Conservation (phyloP, 2,888 invertebrate genomes). For the Cremastinae sp. region DNA sequence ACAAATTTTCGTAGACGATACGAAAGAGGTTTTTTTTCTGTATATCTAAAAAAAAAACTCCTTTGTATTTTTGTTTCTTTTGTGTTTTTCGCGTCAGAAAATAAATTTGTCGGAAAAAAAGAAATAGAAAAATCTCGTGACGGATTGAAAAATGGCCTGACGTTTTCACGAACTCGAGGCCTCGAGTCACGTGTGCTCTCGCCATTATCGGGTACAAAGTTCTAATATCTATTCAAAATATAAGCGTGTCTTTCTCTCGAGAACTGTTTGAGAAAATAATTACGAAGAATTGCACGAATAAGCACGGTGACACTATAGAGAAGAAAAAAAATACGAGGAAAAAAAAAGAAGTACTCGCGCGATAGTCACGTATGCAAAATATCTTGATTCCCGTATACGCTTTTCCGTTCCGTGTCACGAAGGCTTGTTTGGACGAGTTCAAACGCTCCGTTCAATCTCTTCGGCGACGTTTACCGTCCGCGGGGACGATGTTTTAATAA, state of each 20-base stretch:
- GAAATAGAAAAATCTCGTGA: too few species aligned
- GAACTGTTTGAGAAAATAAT: conserved; percentile 48
- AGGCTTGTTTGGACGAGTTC: not conserved
- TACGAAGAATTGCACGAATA: conserved; percentile 38
- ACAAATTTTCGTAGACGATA: too few species aligned
- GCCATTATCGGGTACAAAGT: conserved; percentile 36
- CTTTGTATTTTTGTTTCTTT: too few species aligned
- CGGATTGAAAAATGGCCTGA: conserved; percentile 4
- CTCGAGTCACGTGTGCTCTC: conserved; percentile 5
- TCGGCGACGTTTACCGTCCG: too few species aligned
- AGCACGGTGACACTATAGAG: not conserved
- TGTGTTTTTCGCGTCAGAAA: too few species aligned
- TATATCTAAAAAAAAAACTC: too few species aligned
- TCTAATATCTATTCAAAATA: conserved; percentile 2
- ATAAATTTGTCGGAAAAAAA: too few species aligned
- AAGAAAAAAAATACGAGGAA: conserved; percentile 20
- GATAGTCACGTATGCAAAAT: not conserved
- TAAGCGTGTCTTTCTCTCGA: conserved; percentile 11
- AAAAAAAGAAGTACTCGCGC: not conserved
- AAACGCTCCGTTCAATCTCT: too few species aligned
- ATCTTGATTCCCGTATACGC: not conserved
- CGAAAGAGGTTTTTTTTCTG: too few species aligned
- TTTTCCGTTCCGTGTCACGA: not conserved
- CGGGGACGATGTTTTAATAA: too few species aligned
- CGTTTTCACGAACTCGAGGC: conserved; percentile 15